phyloP scores from a whole-genome alignment of 2,113 vertebrate genomes.

The Columba janthina region DNA sequence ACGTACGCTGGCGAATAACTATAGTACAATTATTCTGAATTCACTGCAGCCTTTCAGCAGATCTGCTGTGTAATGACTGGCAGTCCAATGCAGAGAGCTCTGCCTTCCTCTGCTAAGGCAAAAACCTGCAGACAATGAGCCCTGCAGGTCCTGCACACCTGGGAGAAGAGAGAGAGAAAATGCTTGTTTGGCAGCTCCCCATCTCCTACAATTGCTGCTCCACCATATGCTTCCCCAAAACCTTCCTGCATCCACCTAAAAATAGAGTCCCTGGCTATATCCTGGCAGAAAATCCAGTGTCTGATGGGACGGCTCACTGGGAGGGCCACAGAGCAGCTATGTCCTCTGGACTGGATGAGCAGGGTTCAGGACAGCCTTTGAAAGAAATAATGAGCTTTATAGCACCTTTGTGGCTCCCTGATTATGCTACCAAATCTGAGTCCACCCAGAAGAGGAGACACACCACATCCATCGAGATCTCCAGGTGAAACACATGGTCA shows the following conservation, averaged over 20 bases:
- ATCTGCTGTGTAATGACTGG: neutral
- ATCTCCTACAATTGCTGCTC: neutral
- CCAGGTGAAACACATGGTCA: accelerated
- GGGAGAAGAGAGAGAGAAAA: neutral
- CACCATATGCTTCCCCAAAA: neutral
- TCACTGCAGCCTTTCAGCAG: neutral
- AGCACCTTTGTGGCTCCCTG: neutral
- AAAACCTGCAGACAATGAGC: neutral
- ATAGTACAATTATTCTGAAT: neutral
- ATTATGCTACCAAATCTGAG: neutral
- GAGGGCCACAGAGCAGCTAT: neutral
- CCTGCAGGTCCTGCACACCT: neutral
- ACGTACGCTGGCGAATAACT: neutral
- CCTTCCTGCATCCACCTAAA: neutral
- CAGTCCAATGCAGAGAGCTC: accelerated
- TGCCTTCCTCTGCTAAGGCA: neutral
- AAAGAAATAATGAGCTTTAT: neutral
- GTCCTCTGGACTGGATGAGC: neutral
- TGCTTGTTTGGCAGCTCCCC: neutral
- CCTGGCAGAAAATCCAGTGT: neutral
- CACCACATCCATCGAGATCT: neutral
- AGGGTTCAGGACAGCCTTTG: neutral
- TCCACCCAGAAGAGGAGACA: neutral
- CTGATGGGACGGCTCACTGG: accelerated
- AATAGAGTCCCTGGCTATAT: neutral